Percentiles rank a stretch among this genome's conserved stretches.
Conservation (phyloP, 2,113 vertebrate species). For the Engraulis encrasicolus region DNA sequence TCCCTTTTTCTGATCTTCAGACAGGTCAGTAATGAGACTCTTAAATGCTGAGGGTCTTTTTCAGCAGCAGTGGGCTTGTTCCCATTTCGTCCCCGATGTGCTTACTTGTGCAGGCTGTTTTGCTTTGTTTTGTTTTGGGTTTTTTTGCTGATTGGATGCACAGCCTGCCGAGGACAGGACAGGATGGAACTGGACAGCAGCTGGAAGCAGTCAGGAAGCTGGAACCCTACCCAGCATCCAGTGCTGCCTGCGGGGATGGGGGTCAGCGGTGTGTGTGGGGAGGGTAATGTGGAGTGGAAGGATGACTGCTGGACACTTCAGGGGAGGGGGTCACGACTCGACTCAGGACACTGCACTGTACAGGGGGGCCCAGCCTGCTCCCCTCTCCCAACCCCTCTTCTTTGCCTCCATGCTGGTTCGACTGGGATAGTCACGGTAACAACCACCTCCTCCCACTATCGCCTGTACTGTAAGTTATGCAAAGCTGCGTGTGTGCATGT, state of each 20-base stretch:
- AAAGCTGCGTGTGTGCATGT: neutral
- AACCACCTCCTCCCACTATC: constrained; percentile 3
- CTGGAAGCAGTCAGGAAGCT: neutral
- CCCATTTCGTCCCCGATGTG: neutral
- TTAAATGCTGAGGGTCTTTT: neutral
- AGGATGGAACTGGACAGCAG: too few relatives aligned
- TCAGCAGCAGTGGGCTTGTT: neutral
- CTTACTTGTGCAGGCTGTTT: neutral
- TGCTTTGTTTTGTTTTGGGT: too few relatives aligned
- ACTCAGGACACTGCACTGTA: neutral
- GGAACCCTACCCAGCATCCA: neutral
- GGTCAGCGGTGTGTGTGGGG: too few relatives aligned
- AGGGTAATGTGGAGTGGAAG: too few relatives aligned
- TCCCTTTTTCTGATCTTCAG: neutral
- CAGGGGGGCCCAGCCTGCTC: too few relatives aligned
- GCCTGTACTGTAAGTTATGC: constrained; percentile 33
- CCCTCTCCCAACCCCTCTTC: too few relatives aligned
- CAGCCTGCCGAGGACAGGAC: neutral
- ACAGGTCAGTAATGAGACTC: neutral
- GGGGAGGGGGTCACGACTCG: too few relatives aligned
- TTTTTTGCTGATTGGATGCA: neutral
- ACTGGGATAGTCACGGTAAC: neutral
- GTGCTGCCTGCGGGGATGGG: neutral
- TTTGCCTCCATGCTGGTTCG: neutral
- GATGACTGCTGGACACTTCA: neutral